Conservation (phyloP, 2,113 vertebrate species). For the Dendrocopos noguchii region DNA sequence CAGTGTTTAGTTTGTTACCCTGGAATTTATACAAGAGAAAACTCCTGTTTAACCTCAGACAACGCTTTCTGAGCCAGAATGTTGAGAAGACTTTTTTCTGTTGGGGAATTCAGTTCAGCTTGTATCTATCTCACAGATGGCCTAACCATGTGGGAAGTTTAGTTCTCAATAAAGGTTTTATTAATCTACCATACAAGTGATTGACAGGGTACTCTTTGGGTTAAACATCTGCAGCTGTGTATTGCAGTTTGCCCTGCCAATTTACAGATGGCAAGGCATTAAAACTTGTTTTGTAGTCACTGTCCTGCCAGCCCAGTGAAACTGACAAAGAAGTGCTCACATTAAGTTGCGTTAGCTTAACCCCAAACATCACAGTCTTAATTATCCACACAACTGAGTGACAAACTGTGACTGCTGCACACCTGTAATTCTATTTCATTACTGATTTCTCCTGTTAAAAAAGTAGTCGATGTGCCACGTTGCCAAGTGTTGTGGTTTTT, state of each 20-base stretch:
- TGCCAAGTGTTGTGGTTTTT: neutral
- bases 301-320: neutral
- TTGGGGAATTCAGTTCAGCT: neutral
- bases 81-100: neutral
- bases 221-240: neutral
- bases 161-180: neutral
- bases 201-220: neutral
- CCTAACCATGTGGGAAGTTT: neutral
- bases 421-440: neutral
- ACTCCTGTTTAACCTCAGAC: neutral
- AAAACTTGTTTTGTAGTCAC: neutral
- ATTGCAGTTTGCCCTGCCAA: neutral
- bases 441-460: neutral
- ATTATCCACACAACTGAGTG: fast-evolving
- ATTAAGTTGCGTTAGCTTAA: neutral
- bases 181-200: neutral
- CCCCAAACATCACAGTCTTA: neutral
- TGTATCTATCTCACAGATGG: neutral
- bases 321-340: neutral
- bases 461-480: fast-evolving
- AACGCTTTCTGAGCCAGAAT: neutral
- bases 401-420: neutral
- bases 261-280: neutral
- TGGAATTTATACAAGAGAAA: neutral
- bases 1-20: neutral